Evolutionary conservation across 1,140 invertebrate genomes (phyloP), one percentile per base, ranked within the genome.

Genomic region (Macrosteles quadrilineatus): DNA sequence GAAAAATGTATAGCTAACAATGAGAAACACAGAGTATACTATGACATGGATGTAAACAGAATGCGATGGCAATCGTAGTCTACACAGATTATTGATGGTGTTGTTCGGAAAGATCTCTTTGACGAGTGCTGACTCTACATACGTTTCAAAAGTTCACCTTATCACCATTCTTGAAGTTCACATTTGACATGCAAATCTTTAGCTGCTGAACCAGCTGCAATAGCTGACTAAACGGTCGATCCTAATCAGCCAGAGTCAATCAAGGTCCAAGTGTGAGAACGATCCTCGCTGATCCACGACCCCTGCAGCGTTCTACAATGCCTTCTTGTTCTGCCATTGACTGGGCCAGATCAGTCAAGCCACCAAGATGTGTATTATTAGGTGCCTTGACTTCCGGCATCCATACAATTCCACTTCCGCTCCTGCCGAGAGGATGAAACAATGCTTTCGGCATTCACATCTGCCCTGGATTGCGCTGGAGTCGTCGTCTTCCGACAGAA

Each of bases 301-400:
- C 25, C 55, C 55, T 25, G 23, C 21, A 14, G 55, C 21, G 55
- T 27, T 2, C 25, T 3, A 59, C 55, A 59, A 59, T 27, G 55
- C 55, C 21, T 12, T 23, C 55, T 59, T 59, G 55, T 59, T 25
- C 55, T 59, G 12, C 55, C 25, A 59, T 59, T 59, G 55, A 59
- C 55, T 59, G 21, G 4, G 55, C 55, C 21, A 59, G 55, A 59
- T 59, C 55, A 59, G 55, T 59, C 55, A 59, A 59, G 47, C 55
- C 55, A 59, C 55, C 55, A 59, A 59, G 23, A 59, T 59, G 55
- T 59, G 55, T 59, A 59, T 59, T 59, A 59, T 59, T 59, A 59
- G 55, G 55, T 59, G 55, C 55, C 55, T 59, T 59, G 55, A 59
- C 55, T 59, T 59, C 55, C 55, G 55, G 55, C 55, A 59, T 27